Conservation (phyloP, 2,113 vertebrate genomes). For the Cervus canadensis region DNA sequence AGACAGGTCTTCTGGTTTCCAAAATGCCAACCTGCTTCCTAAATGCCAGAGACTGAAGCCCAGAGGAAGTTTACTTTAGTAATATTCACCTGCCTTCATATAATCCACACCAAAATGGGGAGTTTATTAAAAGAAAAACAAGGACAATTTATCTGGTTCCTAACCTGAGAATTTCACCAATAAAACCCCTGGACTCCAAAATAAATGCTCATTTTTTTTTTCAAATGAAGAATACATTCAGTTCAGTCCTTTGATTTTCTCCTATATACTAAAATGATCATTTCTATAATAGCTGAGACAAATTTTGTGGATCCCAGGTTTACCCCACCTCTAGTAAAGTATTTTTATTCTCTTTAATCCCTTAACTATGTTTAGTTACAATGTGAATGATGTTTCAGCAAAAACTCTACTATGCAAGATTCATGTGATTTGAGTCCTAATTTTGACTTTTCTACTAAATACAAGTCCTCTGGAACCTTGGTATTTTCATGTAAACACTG, state of each 20-base stretch:
- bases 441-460: neutral
- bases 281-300: neutral
- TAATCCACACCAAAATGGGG: neutral
- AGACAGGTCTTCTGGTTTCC: neutral
- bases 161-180: neutral
- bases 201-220: neutral
- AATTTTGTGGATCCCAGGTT: neutral
- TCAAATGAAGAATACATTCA: neutral
- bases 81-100: neutral
- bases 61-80: neutral
- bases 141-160: neutral
- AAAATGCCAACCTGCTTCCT: neutral
- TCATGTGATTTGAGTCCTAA: neutral
- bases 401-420: neutral
- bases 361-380: neutral
- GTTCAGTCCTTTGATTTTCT: neutral
- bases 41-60: neutral
- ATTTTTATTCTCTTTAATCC: neutral
- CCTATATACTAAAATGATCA: neutral
- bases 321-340: neutral
- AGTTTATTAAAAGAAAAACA: neutral
- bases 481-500: neutral
- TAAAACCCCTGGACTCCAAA: neutral
- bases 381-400: neutral
- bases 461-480: neutral